Conservation (phyloP, 2,797 vertebrate genomes). For the Rousettus madagascariensis region DNA sequence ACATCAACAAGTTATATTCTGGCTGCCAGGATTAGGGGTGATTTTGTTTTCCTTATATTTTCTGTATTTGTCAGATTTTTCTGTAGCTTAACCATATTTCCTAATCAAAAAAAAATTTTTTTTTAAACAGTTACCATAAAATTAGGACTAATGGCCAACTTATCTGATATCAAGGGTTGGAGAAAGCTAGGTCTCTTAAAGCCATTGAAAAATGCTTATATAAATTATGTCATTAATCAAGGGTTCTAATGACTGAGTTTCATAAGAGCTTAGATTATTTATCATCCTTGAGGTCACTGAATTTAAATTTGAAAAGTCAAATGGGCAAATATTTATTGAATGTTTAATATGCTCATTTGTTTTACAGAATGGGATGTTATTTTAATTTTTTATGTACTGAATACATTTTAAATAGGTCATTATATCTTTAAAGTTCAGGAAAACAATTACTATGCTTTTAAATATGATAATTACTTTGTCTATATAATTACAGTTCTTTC, state of each 20-base stretch:
- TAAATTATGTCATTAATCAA: slow-evolving; percentile 9
- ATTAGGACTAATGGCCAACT: background rate
- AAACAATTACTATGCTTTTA: background rate
- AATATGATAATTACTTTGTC: background rate
- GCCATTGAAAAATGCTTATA: background rate
- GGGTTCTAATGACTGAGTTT: background rate
- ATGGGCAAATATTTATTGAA: slow-evolving; percentile 17
- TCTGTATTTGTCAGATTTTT: background rate
- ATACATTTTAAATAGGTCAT: background rate
- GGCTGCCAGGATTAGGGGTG: background rate
- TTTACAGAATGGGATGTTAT: background rate
- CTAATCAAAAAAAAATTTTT: background rate
- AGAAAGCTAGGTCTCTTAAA: background rate
- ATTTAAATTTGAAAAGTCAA: slow-evolving; percentile 34
- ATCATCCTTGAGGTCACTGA: background rate
- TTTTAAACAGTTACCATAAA: background rate
- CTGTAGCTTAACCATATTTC: background rate
- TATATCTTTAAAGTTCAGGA: slow-evolving; percentile 33
- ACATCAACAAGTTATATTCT: background rate
- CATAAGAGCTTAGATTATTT: background rate
- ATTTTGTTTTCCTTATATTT: background rate
- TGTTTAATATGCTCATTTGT: background rate
- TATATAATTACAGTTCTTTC: background rate
- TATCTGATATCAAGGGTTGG: background rate
- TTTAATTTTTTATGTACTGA: slow-evolving; percentile 31